phyloP scores from a whole-genome alignment of 2,113 vertebrate species.

The Marcusenius ussheri region DNA sequence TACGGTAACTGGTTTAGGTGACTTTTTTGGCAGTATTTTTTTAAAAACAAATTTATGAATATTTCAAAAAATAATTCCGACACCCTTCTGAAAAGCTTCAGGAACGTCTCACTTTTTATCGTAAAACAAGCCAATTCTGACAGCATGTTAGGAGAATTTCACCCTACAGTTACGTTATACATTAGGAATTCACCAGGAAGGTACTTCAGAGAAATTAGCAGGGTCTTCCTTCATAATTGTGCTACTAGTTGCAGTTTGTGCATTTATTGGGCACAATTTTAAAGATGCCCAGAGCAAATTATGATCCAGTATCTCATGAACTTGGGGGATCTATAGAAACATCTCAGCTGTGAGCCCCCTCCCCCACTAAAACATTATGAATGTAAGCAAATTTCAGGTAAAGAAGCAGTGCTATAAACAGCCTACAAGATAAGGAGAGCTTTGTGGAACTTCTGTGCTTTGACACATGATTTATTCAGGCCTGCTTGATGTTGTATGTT shows the following conservation, averaged over 20 bases:
- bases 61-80: background rate
- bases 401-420: background rate
- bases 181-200: background rate
- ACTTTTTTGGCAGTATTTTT: background rate
- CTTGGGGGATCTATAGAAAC: background rate
- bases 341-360: background rate
- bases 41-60: background rate
- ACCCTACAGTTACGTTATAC: background rate
- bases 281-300: background rate
- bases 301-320: background rate
- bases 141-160: background rate
- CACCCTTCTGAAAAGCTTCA: background rate
- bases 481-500: background rate
- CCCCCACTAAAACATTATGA: background rate
- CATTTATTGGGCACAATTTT: background rate
- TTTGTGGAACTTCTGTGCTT: background rate
- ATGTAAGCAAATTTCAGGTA: background rate
- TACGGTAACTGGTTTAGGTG: background rate
- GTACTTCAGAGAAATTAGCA: background rate
- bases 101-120: background rate
- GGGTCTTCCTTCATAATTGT: background rate
- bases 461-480: background rate
- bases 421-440: background rate
- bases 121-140: background rate
- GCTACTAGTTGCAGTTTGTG: background rate